These are phyloP conservation scores for Ips nitidus DNA, from an alignment of 1,140 invertebrate species.

Conservation along the genomic window DNA sequence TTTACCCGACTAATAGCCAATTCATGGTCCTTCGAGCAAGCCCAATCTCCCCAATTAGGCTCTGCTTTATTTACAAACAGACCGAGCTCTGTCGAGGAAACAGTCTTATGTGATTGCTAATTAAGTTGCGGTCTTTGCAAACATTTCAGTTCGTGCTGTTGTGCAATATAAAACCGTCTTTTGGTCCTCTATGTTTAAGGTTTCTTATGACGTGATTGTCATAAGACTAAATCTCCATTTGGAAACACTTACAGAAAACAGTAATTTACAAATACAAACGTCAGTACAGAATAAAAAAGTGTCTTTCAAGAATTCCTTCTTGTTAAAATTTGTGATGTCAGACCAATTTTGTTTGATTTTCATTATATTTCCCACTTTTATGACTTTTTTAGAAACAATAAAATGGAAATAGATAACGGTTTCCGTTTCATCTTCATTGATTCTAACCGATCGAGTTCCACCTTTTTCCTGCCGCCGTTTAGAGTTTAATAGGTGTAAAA, in stretches of 20 bases:
- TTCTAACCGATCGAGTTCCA: conserved; percentile 40
- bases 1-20: conserved; percentile 50
- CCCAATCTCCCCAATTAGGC: conserved; percentile 49
- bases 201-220: no score
- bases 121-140: conserved; percentile 6
- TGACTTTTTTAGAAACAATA: neutral
- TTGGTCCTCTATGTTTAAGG: no score
- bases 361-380: neutral
- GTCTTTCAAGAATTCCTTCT: no score
- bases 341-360: no score
- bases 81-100: conserved; percentile 31
- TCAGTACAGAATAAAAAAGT: no score
- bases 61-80: conserved; percentile 48
- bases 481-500: conserved; percentile 53
- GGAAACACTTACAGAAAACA: no score
- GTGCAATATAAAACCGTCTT: no score
- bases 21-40: conserved; percentile 42
- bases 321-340: no score
- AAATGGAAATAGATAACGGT: conserved; percentile 9
- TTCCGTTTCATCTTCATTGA: conserved; percentile 30
- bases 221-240: no score
- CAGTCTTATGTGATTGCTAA: conserved; percentile 30
- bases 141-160: no score
- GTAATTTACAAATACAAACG: no score
- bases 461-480: conserved; percentile 42